Evolutionary conservation across 2,797 vertebrate genomes (phyloP), one percentile per base, ranked within the genome.

Genomic region (Taenioides sp.): DNA sequence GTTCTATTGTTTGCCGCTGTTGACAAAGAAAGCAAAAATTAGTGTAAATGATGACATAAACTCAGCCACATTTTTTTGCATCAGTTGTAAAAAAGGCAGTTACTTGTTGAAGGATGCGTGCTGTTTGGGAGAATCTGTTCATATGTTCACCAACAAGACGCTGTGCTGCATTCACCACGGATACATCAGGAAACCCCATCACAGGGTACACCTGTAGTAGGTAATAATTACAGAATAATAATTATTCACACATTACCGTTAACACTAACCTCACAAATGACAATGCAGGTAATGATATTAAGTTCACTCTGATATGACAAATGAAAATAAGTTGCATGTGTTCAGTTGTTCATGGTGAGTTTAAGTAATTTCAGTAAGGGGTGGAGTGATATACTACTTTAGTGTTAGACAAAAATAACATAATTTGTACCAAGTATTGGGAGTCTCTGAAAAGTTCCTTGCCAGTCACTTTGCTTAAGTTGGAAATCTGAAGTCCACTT

Each of bases 21-120:
- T 87, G 72, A 84, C n/a, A 84, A 75, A 87, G n/a, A 84, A 64
- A 73, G 66, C 4, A 37, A 55, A 77, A 81, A 4, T 34, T 0
- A 34, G 31, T 18, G 11, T 12, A 27, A 12, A 43, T 52, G n/a
- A 18, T 22, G n/a, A 18, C 25, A 40, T 0, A 63, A 57, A 57
- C 1, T 16, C 11, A 14, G 11, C 34, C 18, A 63, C 14, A 18
- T 65, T 43, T 50, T 2, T 17, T 67, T 67, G 10, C 27, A 31
- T 3, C 12, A 67, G 20, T 28, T 27, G 27, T 34, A 18, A 37
- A 55, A 17, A 34, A 28, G 54, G 54, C 12, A 27, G 47, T 70
- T 85, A 95, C 95, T 93, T 96, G 95, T 67, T 95, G 94, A 5
- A 95, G 73, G 72, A 96, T 88, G 34, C 91, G 93, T 65, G 90